Evolutionary conservation across 2,888 invertebrate genomes (phyloP), one percentile per base, ranked within the genome.

Genomic region (Cataglyphis rosenhaueri): DNA sequence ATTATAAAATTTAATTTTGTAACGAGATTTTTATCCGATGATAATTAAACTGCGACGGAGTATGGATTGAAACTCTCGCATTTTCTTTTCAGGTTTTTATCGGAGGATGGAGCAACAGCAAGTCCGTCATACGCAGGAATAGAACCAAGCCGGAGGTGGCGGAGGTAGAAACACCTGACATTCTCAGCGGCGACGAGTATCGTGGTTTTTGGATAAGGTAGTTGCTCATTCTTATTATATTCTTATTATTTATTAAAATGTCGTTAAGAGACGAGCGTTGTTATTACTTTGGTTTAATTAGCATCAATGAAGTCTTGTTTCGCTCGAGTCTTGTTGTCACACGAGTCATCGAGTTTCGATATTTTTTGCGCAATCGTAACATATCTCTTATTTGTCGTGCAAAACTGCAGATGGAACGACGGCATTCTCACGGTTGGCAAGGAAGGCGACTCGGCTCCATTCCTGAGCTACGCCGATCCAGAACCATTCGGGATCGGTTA

Each of bases 31-130:
- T 35, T 21, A 21, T 10, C 12, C 12, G 38, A 15, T 41, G 18
- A 12, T 55, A 52, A 65, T 55, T 41, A 48, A 41, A 76, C 57
- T 12, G 25, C 48, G 38, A 61, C 12, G n/a, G 15, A 68, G 8
- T 21, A 18, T 18, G 32, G 21, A 61, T 73, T 32, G 15, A 59
- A 41, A 21, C 12, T 81, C 35, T 81, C 35, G 29, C 6, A 10
- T 64, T 62, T 21, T 64, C 18, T 65, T 92, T 92, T 35, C 93
- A 96, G 96, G 94, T 98, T 75, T 97, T 98, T 95, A 96, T 98
- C 91, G 98, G 98, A 41, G 98, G 98, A 44, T 98, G 98, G 98
- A 96, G 96, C 35, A 98, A 98, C 94, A 95, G 96, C 86, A 98
- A 97, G 95, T 97, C 97, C 48, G 97, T 97, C 0, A 97, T 98